Conservation (phyloP, 2,888 invertebrate species). For the Polietes domitor region DNA sequence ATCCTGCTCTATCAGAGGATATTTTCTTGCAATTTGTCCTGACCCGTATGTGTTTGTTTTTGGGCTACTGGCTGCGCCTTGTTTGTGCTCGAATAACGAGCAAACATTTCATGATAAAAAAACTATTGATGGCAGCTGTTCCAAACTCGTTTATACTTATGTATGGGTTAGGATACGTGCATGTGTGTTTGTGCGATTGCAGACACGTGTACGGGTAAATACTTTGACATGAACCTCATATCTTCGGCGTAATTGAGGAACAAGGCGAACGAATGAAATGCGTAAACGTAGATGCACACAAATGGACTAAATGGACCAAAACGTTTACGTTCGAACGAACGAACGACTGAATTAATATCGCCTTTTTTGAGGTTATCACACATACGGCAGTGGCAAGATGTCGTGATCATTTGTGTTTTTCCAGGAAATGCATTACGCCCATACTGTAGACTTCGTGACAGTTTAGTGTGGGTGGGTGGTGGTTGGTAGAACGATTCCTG, state of each 20-base stretch:
- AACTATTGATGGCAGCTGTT: conserved; percentile 20
- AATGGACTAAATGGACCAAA: conserved; percentile 14
- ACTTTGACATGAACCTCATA: background rate
- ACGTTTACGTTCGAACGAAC: background rate
- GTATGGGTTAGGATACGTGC: background rate
- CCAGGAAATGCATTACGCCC: too few relatives aligned
- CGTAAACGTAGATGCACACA: background rate
- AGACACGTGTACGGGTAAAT: background rate
- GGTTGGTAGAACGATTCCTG: too few relatives aligned
- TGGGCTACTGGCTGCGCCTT: background rate
- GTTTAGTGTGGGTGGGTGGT: too few relatives aligned
- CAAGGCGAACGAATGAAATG: background rate
- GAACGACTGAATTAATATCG: background rate
- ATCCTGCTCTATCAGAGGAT: background rate
- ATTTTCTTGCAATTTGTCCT: conserved; percentile 3
- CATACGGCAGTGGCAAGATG: background rate
- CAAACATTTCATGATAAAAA: background rate
- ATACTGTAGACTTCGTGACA: too few relatives aligned
- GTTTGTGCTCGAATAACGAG: background rate
- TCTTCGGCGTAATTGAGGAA: background rate
- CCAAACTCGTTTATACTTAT: background rate
- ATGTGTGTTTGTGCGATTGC: background rate
- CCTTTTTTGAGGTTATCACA: background rate
- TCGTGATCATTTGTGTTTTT: background rate
- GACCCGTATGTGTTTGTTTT: background rate